Evolutionary conservation across 2,113 vertebrate genomes (phyloP), one percentile per base, ranked within the genome.

Genomic region (Genyomyrus donnyi): DNA sequence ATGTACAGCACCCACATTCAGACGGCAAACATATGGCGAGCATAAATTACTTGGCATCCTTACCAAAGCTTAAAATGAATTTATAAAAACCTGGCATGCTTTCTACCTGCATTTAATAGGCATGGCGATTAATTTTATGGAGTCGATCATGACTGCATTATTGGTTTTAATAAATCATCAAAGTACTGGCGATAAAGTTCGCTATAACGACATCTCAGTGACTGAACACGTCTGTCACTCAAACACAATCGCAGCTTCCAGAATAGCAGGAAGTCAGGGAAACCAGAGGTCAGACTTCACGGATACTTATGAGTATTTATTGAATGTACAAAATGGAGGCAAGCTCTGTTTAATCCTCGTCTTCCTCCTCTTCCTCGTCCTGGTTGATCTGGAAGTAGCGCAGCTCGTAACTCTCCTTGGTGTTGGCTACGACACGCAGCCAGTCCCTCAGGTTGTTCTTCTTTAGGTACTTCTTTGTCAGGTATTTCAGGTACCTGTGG

Each of bases 381-480:
- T 97, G 97, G 92, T 97, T 97, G 90, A 97, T 97, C 95, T 97
- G 97, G 96, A 97, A 97, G 94, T 97, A 97, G 15, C 97, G 96
- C 21, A 97, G 92, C 88, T 97, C 96, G 1, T 97, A 97, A 85
- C 96, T 97, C 90, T 97, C 97, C 92, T 97, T 97, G 91, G 95
- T 97, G 92, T 97, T 97, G 15, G 97, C 97, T 1, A 97, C 97
- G 13, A 97, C 97, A 0, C 97, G 97, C 89, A 97, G 93, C 97
- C 97, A 97, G 89, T 97, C 97, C 0, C 97, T 95, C 21, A 97
- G 93, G 62, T 97, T 97, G 91, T 97, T 97, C 92, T 97, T 97
- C 95, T 97, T 97, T 94, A 97, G 91, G 87, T 98, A 97, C 74
- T 97, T 97, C 95, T 97, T 97, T 53, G 97, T 97, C 90, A 97